Base-by-base conservation (phyloP, 2,888 invertebrate genomes). In the Ophraella communa region DNA sequence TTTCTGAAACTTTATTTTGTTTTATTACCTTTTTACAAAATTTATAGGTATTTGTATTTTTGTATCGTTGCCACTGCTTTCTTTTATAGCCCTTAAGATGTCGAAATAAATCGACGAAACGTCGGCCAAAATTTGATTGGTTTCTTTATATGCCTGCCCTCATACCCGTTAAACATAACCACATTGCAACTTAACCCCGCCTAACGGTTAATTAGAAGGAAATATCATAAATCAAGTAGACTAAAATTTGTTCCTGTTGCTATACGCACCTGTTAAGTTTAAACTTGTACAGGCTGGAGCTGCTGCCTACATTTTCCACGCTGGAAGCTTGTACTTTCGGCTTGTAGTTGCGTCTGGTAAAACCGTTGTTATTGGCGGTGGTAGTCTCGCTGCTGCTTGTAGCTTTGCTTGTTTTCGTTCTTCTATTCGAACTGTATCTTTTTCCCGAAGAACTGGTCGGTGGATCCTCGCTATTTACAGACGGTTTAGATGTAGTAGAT, bases 211-310 rank as follows among this genome's bases (percentile, higher is more conserved):
- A n/a, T n/a, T n/a, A n/a, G n/a, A n/a, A n/a, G n/a, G n/a, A n/a
- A n/a, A n/a, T n/a, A n/a, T n/a, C n/a, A n/a, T n/a, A n/a, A n/a
- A n/a, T n/a, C n/a, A n/a, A n/a, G n/a, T n/a, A 11, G 11, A 30
- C 11, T 10, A 11, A 30, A 30, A 11, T 11, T 30, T 10, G 8
- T 54, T 35, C 20, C n/a, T 39, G 20, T 17, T 17, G 8, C 18
- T 1, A 30, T 49, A 69, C 74, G 65, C 53, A 75, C 74, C 75
- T 86, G 77, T 93, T 92, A 45, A 94, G 83, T 80, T 94, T 94
- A 75, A 93, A 90, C 82, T 93, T 92, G 78, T 91, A 92, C 64
- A 91, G 83, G 70, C 71, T 71, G 35, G 67, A 52, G 14, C 51
- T 17, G 30, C 89, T 89, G 39, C 88, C 87, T 4, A 88, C 84